phyloP scores from a whole-genome alignment of 2,888 invertebrate species.

The Adelognathus sp. region DNA sequence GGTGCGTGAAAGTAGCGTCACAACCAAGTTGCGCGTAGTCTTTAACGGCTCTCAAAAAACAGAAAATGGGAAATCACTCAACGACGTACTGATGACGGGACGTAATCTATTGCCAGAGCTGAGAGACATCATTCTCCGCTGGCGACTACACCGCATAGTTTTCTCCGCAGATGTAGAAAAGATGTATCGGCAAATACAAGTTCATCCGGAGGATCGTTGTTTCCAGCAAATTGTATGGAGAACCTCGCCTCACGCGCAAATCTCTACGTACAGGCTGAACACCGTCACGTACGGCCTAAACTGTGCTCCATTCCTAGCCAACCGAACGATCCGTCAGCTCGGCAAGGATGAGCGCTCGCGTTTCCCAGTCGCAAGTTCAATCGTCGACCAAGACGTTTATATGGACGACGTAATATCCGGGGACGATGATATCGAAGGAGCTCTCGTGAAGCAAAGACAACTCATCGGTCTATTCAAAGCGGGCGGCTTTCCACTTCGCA shows the following conservation, averaged over 20 bases:
- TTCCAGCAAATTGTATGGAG: conserved; percentile 70
- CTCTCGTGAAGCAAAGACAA: too few species aligned
- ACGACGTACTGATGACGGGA: conserved; percentile 64
- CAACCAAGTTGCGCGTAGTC: too few species aligned
- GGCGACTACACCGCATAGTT: conserved; percentile 42
- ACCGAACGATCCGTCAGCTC: conserved; percentile 60
- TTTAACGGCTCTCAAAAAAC: too few species aligned
- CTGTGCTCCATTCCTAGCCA: conserved; percentile 64
- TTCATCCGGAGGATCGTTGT: conserved; percentile 47
- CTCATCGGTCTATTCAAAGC: conserved; percentile 35
- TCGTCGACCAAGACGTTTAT: conserved; percentile 59
- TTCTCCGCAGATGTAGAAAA: conserved; percentile 68
- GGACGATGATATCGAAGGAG: too few species aligned
- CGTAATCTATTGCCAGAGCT: conserved; percentile 55
- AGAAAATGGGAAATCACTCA: conserved; percentile 60
- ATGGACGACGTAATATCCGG: conserved; percentile 67
- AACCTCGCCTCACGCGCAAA: conserved; percentile 9
- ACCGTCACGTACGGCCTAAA: conserved; percentile 67
- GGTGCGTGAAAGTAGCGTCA: too few species aligned
- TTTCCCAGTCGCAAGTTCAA: conserved; percentile 53
- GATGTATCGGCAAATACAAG: conserved; percentile 66
- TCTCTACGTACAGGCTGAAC: conserved; percentile 31
- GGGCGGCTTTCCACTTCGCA: conserved; percentile 53
- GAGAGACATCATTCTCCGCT: conserved; percentile 46
- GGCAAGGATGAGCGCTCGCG: conserved; percentile 45